Evolutionary conservation across 2,113 vertebrate genomes (phyloP).

Genomic region (Cebus imitator): DNA sequence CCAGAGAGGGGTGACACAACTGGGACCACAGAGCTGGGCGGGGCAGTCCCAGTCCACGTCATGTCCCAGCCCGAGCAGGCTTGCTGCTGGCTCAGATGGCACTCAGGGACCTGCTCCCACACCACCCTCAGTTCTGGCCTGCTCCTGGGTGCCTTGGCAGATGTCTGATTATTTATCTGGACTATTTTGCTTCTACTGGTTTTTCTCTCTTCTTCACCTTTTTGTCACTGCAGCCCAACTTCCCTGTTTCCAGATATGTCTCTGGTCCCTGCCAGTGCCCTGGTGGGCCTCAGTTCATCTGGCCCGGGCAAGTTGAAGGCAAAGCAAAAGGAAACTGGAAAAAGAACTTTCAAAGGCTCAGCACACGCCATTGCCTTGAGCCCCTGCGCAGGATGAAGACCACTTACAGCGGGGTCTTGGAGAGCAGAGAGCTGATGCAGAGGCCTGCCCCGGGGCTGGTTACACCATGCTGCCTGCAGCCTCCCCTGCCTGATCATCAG

Average conservation of each 20-base stretch:
- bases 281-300: background rate
- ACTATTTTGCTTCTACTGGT: background rate
- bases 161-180: background rate
- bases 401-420: accelerated
- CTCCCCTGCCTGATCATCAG: accelerated
- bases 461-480: background rate
- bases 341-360: background rate
- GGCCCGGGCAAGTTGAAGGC: background rate
- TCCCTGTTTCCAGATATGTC: background rate
- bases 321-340: background rate
- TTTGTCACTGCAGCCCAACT: background rate
- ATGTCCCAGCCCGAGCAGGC: accelerated
- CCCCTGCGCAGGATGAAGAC: background rate
- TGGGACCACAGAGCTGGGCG: background rate
- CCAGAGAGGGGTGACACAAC: background rate
- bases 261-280: background rate
- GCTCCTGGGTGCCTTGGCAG: background rate
- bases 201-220: background rate
- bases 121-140: too few species aligned
- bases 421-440: background rate
- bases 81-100: background rate
- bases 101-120: background rate
- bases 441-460: background rate
- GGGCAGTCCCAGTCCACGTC: background rate
- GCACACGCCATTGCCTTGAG: background rate